A percentile compares a stretch with the other conserved stretches of the same genome.
These are phyloP conservation scores for Synergus gifuensis DNA, from an alignment of 2,888 invertebrate genomes.

Conservation along the genomic window DNA sequence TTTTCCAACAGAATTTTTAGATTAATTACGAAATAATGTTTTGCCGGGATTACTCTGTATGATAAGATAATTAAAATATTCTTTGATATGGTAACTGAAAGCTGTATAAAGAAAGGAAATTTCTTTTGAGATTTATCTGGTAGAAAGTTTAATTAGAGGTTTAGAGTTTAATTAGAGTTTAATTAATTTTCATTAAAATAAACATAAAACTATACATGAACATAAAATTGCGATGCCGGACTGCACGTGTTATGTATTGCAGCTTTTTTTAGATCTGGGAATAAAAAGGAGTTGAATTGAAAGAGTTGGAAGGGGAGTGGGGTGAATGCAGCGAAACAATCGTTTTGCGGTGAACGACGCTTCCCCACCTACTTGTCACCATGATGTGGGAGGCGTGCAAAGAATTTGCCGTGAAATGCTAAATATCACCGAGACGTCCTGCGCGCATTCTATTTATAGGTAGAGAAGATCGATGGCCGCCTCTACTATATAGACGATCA, in stretches of 20 bases:
- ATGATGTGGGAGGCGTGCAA: slow-evolving; percentile 45
- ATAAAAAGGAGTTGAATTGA: not conserved
- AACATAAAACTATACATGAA: too few relatives aligned
- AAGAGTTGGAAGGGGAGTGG: slow-evolving; percentile 18
- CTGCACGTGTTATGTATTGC: not conserved
- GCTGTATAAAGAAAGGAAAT: too few relatives aligned
- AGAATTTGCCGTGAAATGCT: slow-evolving; percentile 66
- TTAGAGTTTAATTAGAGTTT: too few relatives aligned
- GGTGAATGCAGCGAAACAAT: slow-evolving; percentile 40
- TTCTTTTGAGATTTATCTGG: too few relatives aligned
- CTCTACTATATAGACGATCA: slow-evolving; percentile 52
- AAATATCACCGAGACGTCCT: slow-evolving; percentile 65
- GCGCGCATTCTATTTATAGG: slow-evolving; percentile 68
- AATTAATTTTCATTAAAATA: too few relatives aligned
- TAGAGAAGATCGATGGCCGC: slow-evolving; percentile 65
- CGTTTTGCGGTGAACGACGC: slow-evolving; percentile 30
- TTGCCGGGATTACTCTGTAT: too few relatives aligned
- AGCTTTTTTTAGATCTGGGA: not conserved
- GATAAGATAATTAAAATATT: too few relatives aligned
- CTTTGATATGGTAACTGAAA: too few relatives aligned
- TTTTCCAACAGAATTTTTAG: too few relatives aligned
- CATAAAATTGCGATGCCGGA: not conserved
- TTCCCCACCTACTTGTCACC: slow-evolving; percentile 44
- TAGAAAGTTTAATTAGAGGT: too few relatives aligned
- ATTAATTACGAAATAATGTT: too few relatives aligned